Evolutionary conservation across 2,797 vertebrate species (phyloP), one percentile per base, ranked within the genome.

Genomic region (Pyrocephalus nanus): DNA sequence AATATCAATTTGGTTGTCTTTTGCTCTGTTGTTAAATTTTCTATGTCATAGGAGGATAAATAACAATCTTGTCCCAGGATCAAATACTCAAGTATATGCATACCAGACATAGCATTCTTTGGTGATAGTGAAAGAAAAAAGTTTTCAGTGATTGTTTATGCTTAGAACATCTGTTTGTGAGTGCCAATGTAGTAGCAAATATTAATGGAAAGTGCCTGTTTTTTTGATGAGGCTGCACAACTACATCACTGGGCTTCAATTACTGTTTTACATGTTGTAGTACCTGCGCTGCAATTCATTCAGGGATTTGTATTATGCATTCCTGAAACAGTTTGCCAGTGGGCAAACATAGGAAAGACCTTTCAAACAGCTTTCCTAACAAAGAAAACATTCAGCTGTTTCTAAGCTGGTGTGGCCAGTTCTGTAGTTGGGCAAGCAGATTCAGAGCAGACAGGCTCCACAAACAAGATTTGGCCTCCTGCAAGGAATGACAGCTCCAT

Each of bases 401-500:
- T 66, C 71, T 72, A 40, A 94, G 83, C 93, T 94, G 75, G 34
- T 92, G 82, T 88, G 73, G 47, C 88, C 38, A 55, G 85, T 90
- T 95, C 76, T 86, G 64, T 62, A 64, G 69, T 23, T 92, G 92
- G 74, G 66, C 58, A 25, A 94, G 83, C 67, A 92, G n/a, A 22
- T 89, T 67, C 11, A 58, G 86, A 57, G 71, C 69, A 51, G 83
- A 3, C 54, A 47, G 69, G 61, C 58, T 62, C 11, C 45, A 20
- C 1, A 13, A n/a, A 67, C 38, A 79, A 18, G 58, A 66, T 30
- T 9, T 91, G 42, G 27, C 34, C 77, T 71, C n/a, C 47, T 76
- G 12, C 2, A 23, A 38, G 60, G 57, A 81, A 6, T 27, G 40
- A 9, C n/a, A 90, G 69, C 53, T 75, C 47, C 21, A 4, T 20